Evolutionary conservation across 2,888 invertebrate species (phyloP), one percentile per base, ranked within the genome.

Genomic region (Pachliopta kotzebuea): DNA sequence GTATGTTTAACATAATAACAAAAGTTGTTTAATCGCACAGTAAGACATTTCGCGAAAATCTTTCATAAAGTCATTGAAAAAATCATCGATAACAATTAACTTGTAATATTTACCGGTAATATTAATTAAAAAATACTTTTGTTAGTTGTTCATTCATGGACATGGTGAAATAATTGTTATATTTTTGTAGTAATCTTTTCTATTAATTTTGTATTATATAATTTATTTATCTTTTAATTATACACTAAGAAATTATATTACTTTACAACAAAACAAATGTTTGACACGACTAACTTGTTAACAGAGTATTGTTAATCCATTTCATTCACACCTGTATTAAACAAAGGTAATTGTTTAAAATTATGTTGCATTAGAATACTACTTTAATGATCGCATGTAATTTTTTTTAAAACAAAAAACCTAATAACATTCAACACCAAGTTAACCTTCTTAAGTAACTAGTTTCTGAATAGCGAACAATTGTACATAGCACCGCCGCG

Each of bases 391-490:
- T 17, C 8, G 31, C 24, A 21, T 23, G 3, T 26, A 14, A 52
- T 52, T 45, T 56, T 58, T 58, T 14, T 29, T 26, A 54, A 81
- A 75, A 6, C 80, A 80, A 80, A 75, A 74, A 69, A 74, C 69
- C 73, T 80, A 79, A 83, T 84, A 78, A 78, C 75, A 78, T 77
- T 70, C 76, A 71, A 77, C 75, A 72, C 70, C 76, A 82, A 78
- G 76, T 72, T 83, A 84, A 81, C 79, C 80, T 83, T 82, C 80
- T 72, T 74, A 75, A 71, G 77, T 80, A 78, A 77, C 62, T 80
- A 78, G 76, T 76, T 77, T 74, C 68, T 57, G 69, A 72, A 70
- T 69, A 62, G 60, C 72, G 70, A 78, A 85, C 84, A 84, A 87
- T 87, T 79, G 80, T 78, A 76, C 80, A 77, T 75, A 72, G 70